Conservation (phyloP, 92 coral and sea anemone genomes). For the Anthopleura xanthogrammica region DNA sequence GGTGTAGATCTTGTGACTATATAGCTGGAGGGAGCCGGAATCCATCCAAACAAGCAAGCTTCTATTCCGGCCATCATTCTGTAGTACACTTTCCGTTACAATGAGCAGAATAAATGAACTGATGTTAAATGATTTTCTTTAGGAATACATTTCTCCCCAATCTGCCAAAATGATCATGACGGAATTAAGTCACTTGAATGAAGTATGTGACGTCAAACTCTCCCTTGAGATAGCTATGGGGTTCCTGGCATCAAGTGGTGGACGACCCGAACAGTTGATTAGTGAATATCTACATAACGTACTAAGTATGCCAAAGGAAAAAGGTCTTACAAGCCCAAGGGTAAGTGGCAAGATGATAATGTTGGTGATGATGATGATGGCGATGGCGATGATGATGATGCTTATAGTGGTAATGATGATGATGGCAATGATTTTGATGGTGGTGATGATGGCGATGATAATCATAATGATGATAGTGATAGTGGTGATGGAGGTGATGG, state of each 20-base stretch:
- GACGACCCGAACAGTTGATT: slow-evolving; percentile 58
- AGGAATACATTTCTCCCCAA: slow-evolving; percentile 55
- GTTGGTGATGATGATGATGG: not conserved
- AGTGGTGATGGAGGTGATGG: too few relatives aligned
- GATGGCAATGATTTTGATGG: not conserved
- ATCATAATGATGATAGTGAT: too few relatives aligned
- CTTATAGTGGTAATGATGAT: slow-evolving; percentile 1
- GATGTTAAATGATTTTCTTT: too few relatives aligned
- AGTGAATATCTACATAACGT: slow-evolving; percentile 58
- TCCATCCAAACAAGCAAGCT: too few relatives aligned
- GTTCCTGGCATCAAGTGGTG: slow-evolving; percentile 77
- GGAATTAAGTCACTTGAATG: slow-evolving; percentile 60
- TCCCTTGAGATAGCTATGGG: slow-evolving; percentile 85
- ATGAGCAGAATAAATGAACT: too few relatives aligned
- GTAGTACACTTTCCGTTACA: too few relatives aligned
- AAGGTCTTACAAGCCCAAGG: slow-evolving; percentile 65
- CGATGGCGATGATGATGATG: not conserved
- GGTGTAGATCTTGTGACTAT: too few relatives aligned
- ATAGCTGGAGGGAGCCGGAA: too few relatives aligned
- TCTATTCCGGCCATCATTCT: too few relatives aligned
- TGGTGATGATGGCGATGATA: not conserved
- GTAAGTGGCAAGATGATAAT: slow-evolving; percentile 18
- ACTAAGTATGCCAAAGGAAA: slow-evolving; percentile 59
- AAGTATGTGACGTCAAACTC: slow-evolving; percentile 71
- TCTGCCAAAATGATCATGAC: slow-evolving; percentile 40